phyloP scores from a whole-genome alignment of 2,888 invertebrate species.

The Lochmaea capreae region DNA sequence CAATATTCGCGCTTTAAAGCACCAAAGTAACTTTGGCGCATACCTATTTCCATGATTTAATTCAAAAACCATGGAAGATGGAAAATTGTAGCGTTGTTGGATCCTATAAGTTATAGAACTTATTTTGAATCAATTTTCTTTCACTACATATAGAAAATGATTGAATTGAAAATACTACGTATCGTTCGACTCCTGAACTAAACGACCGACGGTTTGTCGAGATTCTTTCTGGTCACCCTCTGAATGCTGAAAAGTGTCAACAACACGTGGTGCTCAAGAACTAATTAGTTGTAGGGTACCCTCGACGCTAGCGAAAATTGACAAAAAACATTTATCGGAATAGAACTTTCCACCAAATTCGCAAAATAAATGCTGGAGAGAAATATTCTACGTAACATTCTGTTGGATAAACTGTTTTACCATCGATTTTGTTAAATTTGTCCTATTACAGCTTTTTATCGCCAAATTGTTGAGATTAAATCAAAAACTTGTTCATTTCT shows the following conservation, averaged over 20 bases:
- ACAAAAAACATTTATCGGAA: constrained; percentile 32
- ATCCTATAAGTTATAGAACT: background rate
- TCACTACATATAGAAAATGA: background rate
- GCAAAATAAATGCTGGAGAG: background rate
- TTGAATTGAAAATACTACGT: background rate
- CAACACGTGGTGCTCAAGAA: constrained; percentile 49
- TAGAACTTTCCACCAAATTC: background rate
- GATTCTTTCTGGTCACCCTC: constrained; percentile 21
- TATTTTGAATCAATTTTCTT: background rate
- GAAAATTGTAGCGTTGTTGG: too few relatives aligned
- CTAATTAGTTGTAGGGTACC: constrained; percentile 42
- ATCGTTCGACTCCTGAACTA: background rate
- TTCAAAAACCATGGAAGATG: too few relatives aligned
- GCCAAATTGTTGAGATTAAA: too few relatives aligned
- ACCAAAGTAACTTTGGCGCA: too few relatives aligned
- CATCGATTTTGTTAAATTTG: background rate
- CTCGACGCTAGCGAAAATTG: constrained; percentile 7
- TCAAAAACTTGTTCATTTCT: too few relatives aligned
- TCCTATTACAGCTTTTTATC: too few relatives aligned
- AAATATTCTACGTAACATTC: background rate
- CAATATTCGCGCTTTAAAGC: too few relatives aligned
- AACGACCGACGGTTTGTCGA: background rate
- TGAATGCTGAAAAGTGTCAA: constrained; percentile 45
- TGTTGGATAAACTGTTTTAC: background rate
- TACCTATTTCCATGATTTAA: too few relatives aligned